These are phyloP conservation scores for Drosophila setifemur DNA, from an alignment of 1,140 invertebrate species.

Conservation along the genomic window DNA sequence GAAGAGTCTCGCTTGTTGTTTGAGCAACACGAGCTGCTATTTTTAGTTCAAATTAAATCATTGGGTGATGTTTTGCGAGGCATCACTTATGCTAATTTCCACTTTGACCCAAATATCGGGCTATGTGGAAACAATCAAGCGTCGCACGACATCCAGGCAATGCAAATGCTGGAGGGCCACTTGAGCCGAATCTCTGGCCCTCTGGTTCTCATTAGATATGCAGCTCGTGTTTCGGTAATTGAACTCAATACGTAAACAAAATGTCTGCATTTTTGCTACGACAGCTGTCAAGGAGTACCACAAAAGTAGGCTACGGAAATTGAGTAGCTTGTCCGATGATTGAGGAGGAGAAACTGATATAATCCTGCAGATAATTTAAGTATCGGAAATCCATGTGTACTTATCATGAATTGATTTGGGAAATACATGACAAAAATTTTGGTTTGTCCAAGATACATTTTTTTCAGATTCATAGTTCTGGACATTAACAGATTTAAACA, in stretches of 20 bases:
- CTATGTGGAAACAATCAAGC: conserved; percentile 40
- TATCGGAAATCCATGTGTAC: background rate
- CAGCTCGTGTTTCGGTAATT: conserved; percentile 64
- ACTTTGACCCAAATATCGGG: conserved; percentile 66
- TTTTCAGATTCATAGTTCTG: no score
- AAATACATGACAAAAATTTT: no score
- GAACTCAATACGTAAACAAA: conserved; percentile 65
- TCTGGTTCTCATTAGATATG: conserved; percentile 56
- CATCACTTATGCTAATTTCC: conserved; percentile 63
- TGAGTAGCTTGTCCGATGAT: background rate
- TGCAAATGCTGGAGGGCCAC: conserved; percentile 4
- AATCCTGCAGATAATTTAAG: background rate
- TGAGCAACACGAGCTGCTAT: conserved; percentile 29
- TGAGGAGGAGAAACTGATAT: background rate
- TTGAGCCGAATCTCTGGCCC: background rate
- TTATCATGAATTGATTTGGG: background rate
- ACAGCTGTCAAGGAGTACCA: conserved; percentile 17
- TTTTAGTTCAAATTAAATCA: conserved; percentile 62
- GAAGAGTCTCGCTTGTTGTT: conserved; percentile 12
- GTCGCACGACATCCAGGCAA: background rate
- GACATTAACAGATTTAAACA: no score
- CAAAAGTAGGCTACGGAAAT: conserved; percentile 33
- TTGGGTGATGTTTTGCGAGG: conserved; percentile 3
- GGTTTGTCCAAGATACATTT: no score
- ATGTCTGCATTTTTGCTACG: conserved; percentile 43